Base-by-base conservation (phyloP, 2,797 vertebrate species). In the Aeoliscus strigatus region DNA sequence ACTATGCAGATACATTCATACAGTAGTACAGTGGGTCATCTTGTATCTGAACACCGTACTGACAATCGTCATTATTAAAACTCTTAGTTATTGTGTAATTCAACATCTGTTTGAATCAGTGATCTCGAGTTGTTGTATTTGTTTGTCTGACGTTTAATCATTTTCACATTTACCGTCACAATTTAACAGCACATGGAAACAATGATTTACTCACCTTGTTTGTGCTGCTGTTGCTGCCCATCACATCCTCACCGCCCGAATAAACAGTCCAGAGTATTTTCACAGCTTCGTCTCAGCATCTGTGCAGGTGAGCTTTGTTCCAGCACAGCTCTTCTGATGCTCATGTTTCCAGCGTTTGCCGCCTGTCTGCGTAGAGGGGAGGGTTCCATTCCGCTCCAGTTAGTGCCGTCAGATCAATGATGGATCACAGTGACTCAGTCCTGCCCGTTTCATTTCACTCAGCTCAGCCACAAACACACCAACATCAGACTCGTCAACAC, bases 211-310 rank as follows among this genome's bases (percentile, higher is more conserved):
- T 76, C 46, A 87, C 85, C 78, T 77, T 59, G 50, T 9, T 56
- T 51, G 51, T 82, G 36, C 75, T 60, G 31, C 58, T 12, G 45
- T 60, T 59, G 18, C 50, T 56, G 26, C 81, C 80, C 82, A 85
- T 84, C 35, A 31, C 73, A 50, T 54, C 39, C 13, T 56, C 42
- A 4, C 7, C 8, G n/a, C n/a, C 33, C 1, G 2, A 14, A 29
- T 11, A 3, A 9, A 21, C 18, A 21, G 6, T n/a, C 1, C 14
- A 1, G 32, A 30, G 4, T 6, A 13, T 21, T 3, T 47, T 11
- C 34, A 21, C 18, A 3, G 6, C 6, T 6, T 21, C 18, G 6
- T 3, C 18, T 21, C 3, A 21, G 6, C 18, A 21, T 21, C 18
- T 21, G 3, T 21, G 3, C 18, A 6, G 18, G 3, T 21, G 3